Percentiles rank a stretch among this genome's conserved stretches.
phyloP scores from a whole-genome alignment of 2,113 vertebrate genomes.

The Porphyrio hochstetteri region DNA sequence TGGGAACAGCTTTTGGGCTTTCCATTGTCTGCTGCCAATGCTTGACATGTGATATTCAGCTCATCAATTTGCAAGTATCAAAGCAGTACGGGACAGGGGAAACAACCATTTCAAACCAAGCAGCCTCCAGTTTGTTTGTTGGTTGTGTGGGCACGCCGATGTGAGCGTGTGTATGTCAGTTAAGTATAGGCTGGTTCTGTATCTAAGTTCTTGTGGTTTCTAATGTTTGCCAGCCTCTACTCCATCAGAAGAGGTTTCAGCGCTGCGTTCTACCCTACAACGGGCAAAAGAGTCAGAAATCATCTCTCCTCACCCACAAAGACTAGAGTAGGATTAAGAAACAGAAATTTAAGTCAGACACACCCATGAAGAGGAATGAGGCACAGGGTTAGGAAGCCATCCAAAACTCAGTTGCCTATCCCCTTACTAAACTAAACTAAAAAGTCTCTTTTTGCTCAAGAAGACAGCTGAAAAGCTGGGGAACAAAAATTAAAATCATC shows the following conservation, averaged over 20 bases:
- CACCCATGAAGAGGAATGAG: conserved; percentile 53
- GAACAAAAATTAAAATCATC: conserved; percentile 47
- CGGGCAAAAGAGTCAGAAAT: background rate
- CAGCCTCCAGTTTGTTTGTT: background rate
- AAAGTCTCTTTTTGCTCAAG: conserved; percentile 21
- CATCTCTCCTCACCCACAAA: background rate
- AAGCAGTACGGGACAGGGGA: background rate
- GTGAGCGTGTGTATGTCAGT: background rate
- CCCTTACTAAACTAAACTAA: conserved; percentile 33
- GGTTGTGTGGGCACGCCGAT: background rate
- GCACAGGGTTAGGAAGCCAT: conserved; percentile 38
- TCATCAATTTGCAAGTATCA: background rate
- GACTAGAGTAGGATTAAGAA: conserved; percentile 15
- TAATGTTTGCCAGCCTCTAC: conserved; percentile 12
- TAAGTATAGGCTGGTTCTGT: background rate
- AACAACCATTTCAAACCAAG: background rate
- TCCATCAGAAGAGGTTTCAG: background rate
- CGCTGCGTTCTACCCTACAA: background rate
- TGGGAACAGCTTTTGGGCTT: conserved; percentile 29
- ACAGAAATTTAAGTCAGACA: conserved; percentile 41
- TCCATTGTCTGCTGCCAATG: conserved; percentile 15
- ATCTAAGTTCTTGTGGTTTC: conserved; percentile 28
- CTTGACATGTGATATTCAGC: conserved; percentile 1
- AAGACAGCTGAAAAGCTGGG: conserved; percentile 27
- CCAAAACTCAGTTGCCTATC: conserved; percentile 34